Evolutionary conservation across 2,888 invertebrate genomes (phyloP), one percentile per base, ranked within the genome.

Genomic region (Folsomia candida): DNA sequence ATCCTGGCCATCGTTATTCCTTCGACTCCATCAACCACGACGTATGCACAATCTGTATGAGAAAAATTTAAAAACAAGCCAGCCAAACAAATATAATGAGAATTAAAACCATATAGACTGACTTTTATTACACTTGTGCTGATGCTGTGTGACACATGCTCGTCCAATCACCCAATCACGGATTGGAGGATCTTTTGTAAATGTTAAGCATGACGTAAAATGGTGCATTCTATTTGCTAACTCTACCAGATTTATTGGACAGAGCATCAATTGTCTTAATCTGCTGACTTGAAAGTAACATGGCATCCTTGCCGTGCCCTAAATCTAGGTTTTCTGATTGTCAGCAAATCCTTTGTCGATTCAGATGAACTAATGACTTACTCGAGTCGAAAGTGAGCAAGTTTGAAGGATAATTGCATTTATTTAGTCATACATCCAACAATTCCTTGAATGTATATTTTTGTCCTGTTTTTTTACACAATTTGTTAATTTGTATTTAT

Each of bases 251-350:
- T n/a, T n/a, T n/a, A n/a, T 11, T 24, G 63, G n/a, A 29, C 37
- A 29, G 51, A 68, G 60, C 60, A 26, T 11, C 51, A 64, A 69
- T 72, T 72, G 72, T 72, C 69, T 72, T 67, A 67, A 67, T 29
- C 64, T 67, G 60, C 57, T 72, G 69, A 63, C 22, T 62, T 67
- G 72, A 69, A 72, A 72, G 58, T 72, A 66, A 72, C 67, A 63
- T 9, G 65, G 62, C 68, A 67, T 70, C 70, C 60, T 47, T 59
- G 57, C 65, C 65, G 69, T 65, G 65, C 65, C n/a, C 69, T 60
- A 58, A 65, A 65, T 37, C 62, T 59, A 22, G 24, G 59, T 20
- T 59, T 59, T 22, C 27, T 14, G 14, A 25, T 11, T 59, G 59
- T 59, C 59, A 59, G 59, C 59, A 22, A n/a, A n/a, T n/a, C n/a